phyloP scores from a whole-genome alignment of 1,140 invertebrate genomes.

The Scaptomyza pallida region DNA sequence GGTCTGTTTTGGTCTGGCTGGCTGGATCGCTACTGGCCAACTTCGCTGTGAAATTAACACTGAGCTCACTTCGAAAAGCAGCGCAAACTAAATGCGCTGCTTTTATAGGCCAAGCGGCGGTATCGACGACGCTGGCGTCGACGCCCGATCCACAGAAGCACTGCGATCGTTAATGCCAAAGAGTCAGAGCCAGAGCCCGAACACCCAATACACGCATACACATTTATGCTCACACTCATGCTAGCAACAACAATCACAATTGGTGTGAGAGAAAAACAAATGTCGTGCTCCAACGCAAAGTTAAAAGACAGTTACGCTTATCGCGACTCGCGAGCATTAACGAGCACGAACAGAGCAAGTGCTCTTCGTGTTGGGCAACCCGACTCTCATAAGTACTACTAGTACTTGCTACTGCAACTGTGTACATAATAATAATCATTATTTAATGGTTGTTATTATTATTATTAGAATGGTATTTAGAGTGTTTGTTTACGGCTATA shows the following conservation, averaged over 20 bases:
- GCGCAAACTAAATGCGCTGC: constrained; percentile 68
- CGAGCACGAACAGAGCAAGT: constrained; percentile 14
- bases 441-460: not conserved
- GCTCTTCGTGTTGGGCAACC: constrained; percentile 6
- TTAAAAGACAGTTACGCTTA: constrained; percentile 36
- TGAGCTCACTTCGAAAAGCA: constrained; percentile 77
- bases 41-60: constrained; percentile 69
- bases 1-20: not conserved
- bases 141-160: constrained; percentile 31
- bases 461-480: too few relatives aligned
- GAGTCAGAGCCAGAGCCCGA: constrained; percentile 29
- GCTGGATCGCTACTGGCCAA: constrained; percentile 57
- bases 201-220: not conserved
- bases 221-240: constrained; percentile 9
- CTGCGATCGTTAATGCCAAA: constrained; percentile 74
- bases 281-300: constrained; percentile 1
- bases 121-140: not conserved
- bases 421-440: not conserved
- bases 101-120: constrained; percentile 69
- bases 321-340: constrained; percentile 27
- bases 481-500: not conserved
- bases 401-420: not conserved
- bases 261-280: constrained; percentile 13
- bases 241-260: constrained; percentile 1
- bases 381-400: constrained; percentile 6